These are phyloP conservation scores for Epiblema foenella DNA, from an alignment of 2,888 invertebrate species.

Conservation along the genomic window DNA sequence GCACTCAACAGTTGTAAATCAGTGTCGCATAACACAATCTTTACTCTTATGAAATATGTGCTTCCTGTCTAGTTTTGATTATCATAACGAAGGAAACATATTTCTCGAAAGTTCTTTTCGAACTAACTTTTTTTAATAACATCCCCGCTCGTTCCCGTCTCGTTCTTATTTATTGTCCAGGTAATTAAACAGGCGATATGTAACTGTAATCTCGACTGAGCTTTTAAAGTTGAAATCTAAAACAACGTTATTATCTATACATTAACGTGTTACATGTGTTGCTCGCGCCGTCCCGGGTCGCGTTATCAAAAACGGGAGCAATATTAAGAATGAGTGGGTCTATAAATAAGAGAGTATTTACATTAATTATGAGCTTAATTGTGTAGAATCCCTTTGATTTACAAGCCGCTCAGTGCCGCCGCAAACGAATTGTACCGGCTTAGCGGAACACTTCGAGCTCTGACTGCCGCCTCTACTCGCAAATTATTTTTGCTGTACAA, in stretches of 20 bases:
- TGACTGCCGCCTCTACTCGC: constrained; percentile 69
- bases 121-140: constrained; percentile 50
- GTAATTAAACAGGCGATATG: constrained; percentile 52
- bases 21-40: constrained; percentile 57
- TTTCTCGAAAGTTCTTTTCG: constrained; percentile 64
- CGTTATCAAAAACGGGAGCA: constrained; percentile 78
- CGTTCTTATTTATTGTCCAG: constrained; percentile 52
- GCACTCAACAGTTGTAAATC: constrained; percentile 69
- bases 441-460: constrained; percentile 75
- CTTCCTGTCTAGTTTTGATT: constrained; percentile 73
- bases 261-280: constrained; percentile 78
- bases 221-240: constrained; percentile 55
- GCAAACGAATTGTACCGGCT: constrained; percentile 83
- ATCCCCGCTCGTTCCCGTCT: constrained; percentile 49
- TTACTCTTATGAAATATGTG: constrained; percentile 67
- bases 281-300: constrained; percentile 70
- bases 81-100: constrained; percentile 73
- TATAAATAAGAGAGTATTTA: constrained; percentile 82
- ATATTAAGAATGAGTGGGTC: constrained; percentile 81
- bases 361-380: constrained; percentile 85
- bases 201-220: constrained; percentile 43
- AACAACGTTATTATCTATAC: constrained; percentile 65
- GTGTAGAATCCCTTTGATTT: constrained; percentile 85
- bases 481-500: constrained; percentile 81
- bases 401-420: constrained; percentile 82